These are phyloP conservation scores for Zaprionus davidi DNA, from an alignment of 1,140 invertebrate species.

Conservation along the genomic window DNA sequence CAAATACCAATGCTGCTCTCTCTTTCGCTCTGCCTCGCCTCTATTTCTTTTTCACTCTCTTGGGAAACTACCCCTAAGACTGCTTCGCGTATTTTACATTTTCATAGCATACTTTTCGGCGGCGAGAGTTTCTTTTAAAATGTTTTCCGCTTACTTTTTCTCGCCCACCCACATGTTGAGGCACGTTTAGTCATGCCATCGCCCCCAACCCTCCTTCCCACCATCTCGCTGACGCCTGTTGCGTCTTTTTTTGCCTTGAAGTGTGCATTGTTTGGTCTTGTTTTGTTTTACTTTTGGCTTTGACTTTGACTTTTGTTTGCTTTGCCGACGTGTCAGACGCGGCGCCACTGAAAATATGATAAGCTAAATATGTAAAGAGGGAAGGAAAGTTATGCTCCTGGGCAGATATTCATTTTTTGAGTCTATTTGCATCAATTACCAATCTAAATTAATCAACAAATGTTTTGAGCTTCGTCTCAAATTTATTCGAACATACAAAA, in stretches of 20 bases:
- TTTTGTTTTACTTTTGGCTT: constrained; percentile 11
- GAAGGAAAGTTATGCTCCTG: neutral
- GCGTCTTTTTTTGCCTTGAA: constrained; percentile 33
- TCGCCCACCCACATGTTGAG: constrained; percentile 20
- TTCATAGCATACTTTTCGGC: constrained; percentile 62
- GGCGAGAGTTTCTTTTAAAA: constrained; percentile 13
- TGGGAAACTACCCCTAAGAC: constrained; percentile 51
- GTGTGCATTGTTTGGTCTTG: constrained; percentile 33
- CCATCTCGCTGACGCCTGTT: constrained; percentile 48
- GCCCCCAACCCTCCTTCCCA: neutral
- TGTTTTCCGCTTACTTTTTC: constrained; percentile 34
- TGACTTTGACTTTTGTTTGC: constrained; percentile 23
- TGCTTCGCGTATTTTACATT: constrained; percentile 44
- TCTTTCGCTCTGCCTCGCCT: neutral
- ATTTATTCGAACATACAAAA: constrained; percentile 21
- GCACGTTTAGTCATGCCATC: constrained; percentile 39
- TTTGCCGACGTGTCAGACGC: constrained; percentile 35
- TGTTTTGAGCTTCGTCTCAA: neutral
- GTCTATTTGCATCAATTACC: neutral
- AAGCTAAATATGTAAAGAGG: neutral
- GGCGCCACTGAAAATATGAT: constrained; percentile 10
- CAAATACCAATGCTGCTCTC: neutral
- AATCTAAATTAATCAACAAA: neutral
- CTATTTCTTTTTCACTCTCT: neutral
- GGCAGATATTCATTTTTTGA: neutral